These are phyloP conservation scores for Meteorus colon DNA, from an alignment of 2,888 invertebrate genomes.

Conservation along the genomic window DNA sequence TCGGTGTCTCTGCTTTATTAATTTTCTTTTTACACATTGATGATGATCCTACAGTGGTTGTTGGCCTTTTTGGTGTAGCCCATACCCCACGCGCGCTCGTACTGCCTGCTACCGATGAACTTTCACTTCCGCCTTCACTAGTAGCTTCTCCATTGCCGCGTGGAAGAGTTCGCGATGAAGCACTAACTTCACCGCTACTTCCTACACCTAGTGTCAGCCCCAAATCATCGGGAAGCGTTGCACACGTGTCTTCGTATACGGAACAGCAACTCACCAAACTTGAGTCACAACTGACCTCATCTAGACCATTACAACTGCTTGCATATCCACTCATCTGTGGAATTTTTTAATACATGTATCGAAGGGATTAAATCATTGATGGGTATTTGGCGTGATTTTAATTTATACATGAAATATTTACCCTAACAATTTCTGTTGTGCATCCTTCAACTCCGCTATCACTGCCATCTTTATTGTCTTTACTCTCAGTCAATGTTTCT, in stretches of 20 bases:
- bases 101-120: conserved; percentile 80
- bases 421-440: conserved; percentile 74
- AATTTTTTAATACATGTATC: conserved; percentile 53
- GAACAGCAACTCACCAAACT: conserved; percentile 86
- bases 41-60: conserved; percentile 27
- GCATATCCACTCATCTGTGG: conserved; percentile 78
- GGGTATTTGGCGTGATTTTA: not conserved
- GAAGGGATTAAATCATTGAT: conserved; percentile 13
- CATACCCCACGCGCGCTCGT: conserved; percentile 57
- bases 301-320: conserved; percentile 78
- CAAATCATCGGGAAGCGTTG: conserved; percentile 71
- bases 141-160: conserved; percentile 74
- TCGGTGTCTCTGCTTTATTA: conserved; percentile 22
- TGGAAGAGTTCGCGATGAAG: conserved; percentile 20
- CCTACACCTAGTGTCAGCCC: conserved; percentile 59
- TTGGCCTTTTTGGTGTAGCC: conserved; percentile 38
- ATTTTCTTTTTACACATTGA: conserved; percentile 34
- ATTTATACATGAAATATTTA: conserved; percentile 45
- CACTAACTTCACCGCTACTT: conserved; percentile 52
- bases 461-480: conserved; percentile 79
- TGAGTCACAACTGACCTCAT: conserved; percentile 84
- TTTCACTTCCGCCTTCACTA: conserved; percentile 85
- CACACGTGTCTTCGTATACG: conserved; percentile 79
- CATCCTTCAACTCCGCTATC: conserved; percentile 87
- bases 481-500: conserved; percentile 53